Percentiles rank a stretch among this genome's conserved stretches.
phyloP scores from a whole-genome alignment of 2,113 vertebrate species.

The Cranoglanis bouderius region DNA sequence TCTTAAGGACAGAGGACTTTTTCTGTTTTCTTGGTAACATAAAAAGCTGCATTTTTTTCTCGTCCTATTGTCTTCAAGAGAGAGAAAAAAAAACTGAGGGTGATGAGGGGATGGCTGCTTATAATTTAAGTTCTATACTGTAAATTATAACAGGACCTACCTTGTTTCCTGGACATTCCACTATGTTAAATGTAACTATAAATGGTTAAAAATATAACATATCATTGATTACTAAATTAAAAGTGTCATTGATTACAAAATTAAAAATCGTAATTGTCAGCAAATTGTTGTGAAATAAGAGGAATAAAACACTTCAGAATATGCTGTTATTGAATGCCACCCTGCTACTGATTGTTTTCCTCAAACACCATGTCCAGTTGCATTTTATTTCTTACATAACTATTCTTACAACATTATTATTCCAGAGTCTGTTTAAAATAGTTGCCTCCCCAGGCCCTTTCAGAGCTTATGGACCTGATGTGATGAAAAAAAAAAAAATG shows the following conservation, averaged over 20 bases:
- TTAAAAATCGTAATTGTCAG: neutral
- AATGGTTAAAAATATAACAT: neutral
- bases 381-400: slow-evolving; percentile 2
- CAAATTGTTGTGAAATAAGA: neutral
- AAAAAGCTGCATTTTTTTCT: neutral
- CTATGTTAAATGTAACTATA: neutral
- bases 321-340: neutral
- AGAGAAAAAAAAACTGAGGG: neutral
- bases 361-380: neutral
- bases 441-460: slow-evolving; percentile 6
- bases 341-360: neutral
- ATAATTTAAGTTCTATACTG: neutral
- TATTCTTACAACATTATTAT: slow-evolving; percentile 4
- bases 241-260: neutral
- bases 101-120: neutral
- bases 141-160: neutral
- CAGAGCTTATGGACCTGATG: neutral
- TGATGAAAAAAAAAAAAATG: neutral
- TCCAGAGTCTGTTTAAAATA: neutral
- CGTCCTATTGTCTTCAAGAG: neutral
- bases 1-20: neutral
- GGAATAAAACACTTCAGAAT: neutral
- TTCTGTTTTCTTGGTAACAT: neutral
- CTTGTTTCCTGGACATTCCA: neutral
- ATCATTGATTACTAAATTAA: no score